Evolutionary conservation across 2,113 vertebrate species (phyloP), one percentile per base, ranked within the genome.

Genomic region (Siniperca chuatsi): DNA sequence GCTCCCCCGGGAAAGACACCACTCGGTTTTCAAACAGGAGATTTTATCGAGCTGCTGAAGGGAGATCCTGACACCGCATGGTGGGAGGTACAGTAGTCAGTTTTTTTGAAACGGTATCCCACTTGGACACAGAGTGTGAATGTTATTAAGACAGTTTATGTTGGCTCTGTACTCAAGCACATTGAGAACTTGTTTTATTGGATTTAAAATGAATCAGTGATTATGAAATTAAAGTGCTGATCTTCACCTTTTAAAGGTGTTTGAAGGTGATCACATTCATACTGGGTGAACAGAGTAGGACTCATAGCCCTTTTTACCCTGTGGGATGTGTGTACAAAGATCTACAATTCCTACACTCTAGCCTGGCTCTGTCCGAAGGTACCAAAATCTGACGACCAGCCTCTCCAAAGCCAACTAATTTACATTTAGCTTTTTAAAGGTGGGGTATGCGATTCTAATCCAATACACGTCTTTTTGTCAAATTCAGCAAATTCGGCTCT

Each of bases 11-110:
- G 97, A 70, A 99, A 98, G 71, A 94, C 96, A 0, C 95, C 96
- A 9, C 95, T 99, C 44, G 96, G 96, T 0, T 98, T 99, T 55
- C 98, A 99, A 84, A 97, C 92, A 0, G 98, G 98, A 18, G 98
- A 99, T 0, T 96, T 98, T 75, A 97, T 99, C 0, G 98, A 99
- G 94, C 96, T 99, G 71, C 95, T 99, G 48, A 95, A 98, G 67
- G 98, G 98, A 0, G 98, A 99, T 89, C 98, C 98, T 0, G 98
- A 99, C 81, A 96, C 97, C 0, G 90, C 95, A 0, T 99, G 98
- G 98, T 99, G 98, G 98, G 98, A 99, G 97, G 98, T 99, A 94
- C 88, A 2, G 52, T 23, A 25, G 20, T 46, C 78, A 29, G 67
- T 74, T 6, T 61, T 3, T 66, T 58, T 73, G 66, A 67, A 35